Evolutionary conservation across 2,797 vertebrate species (phyloP).

Genomic region (Vultur gryphus): DNA sequence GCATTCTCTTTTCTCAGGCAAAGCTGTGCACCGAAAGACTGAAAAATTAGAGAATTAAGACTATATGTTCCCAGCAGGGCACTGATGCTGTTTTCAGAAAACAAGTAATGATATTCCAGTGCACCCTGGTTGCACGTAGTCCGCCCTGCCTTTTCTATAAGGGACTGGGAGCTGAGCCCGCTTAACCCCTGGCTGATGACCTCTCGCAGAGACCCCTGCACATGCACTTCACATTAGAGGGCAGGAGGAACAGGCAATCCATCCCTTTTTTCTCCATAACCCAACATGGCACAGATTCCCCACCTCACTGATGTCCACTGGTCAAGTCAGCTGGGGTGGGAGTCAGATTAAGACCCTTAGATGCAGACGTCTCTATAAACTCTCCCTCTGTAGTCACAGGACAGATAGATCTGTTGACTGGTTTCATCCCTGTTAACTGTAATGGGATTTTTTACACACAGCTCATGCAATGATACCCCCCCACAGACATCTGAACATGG

Average conservation of each 20-base stretch:
- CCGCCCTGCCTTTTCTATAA: neutral
- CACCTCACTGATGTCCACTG: neutral
- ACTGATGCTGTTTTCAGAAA: neutral
- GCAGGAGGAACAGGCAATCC: neutral
- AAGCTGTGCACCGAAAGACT: neutral
- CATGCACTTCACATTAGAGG: neutral
- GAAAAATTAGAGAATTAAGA: neutral
- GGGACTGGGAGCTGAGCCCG: neutral
- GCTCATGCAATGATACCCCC: no score
- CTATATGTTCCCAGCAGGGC: neutral
- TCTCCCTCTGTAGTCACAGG: neutral
- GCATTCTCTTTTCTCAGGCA: neutral
- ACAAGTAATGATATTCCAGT: neutral
- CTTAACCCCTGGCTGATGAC: neutral
- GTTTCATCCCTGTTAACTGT: neutral
- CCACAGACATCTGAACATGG: fast-evolving
- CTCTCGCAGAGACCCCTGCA: neutral
- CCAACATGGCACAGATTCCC: neutral
- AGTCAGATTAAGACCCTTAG: neutral
- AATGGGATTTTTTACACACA: neutral
- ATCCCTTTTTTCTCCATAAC: neutral
- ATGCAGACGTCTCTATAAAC: neutral
- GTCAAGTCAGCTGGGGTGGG: neutral
- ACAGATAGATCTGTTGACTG: neutral
- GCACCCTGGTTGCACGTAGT: neutral